Evolutionary conservation across 1,140 invertebrate genomes (phyloP).

Genomic region (Mesaphorura yosii): DNA sequence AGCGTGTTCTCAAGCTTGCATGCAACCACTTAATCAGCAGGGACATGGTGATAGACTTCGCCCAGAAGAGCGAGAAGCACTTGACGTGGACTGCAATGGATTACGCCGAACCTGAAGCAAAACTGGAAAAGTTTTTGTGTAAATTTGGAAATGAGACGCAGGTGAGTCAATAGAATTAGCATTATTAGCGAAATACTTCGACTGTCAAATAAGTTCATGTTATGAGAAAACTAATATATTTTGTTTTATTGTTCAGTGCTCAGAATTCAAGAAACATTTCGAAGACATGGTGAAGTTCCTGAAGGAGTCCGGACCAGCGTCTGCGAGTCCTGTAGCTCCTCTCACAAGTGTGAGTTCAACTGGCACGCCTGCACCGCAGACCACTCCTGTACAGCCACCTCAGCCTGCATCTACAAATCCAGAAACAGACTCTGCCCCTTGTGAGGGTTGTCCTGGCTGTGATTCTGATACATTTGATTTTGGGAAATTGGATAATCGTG

Average conservation of each 20-base stretch:
- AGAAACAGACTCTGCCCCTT: not conserved
- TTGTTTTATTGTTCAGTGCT: not conserved
- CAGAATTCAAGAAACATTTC: not conserved
- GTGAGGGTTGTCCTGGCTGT: not conserved
- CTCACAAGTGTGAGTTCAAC: not conserved
- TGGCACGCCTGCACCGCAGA: not conserved
- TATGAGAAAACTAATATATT: too few relatives aligned
- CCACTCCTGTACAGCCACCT: not conserved
- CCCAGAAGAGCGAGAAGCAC: not conserved
- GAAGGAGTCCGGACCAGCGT: not conserved
- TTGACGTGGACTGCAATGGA: not conserved
- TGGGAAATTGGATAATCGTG: not conserved
- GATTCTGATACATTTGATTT: conserved; percentile 7
- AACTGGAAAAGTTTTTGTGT: not conserved
- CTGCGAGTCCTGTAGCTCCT: not conserved
- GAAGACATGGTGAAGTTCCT: not conserved
- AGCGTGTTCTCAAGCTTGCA: not conserved
- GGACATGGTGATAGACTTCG: not conserved
- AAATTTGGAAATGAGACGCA: not conserved
- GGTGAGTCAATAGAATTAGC: not conserved
- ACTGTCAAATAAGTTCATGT: not conserved
- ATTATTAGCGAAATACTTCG: not conserved
- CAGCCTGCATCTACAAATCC: not conserved
- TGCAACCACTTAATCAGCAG: not conserved
- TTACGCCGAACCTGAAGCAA: not conserved